Base-by-base conservation (phyloP, 2,113 vertebrate species). In the Tetraodon nigroviridis region DNA sequence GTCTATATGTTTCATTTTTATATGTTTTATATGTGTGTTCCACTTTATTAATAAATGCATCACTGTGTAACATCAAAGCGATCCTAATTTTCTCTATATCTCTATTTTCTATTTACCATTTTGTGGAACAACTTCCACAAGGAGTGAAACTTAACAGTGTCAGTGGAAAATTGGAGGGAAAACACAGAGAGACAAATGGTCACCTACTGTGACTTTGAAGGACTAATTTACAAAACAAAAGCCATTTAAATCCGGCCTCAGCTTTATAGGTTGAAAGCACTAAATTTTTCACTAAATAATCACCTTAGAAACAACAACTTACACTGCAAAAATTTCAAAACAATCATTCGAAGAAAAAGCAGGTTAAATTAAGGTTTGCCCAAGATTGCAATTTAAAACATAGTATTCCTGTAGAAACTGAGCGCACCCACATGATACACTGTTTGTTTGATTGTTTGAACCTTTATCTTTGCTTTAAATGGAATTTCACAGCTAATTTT, bases 201-300 rank as follows among this genome's bases (percentile, higher is more conserved):
- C 67, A 60, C 85, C 79, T 79, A 78, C 85, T 87, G 85, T 51
- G 63, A 7, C 85, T 78, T 84, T 85, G 79, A 85, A 79, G 75
- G 55, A 22, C 49, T 79, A 45, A 10, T 87, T 82, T 74, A 71
- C 79, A 84, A 76, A 65, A 83, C 83, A 87, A 85, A 84, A 52
- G 77, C 50, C 37, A 46, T 69, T 82, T 82, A 79, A 81, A 71
- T 54, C 64, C 46, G 5, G 44, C 73, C 69, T 65, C 52, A 47
- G 32, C 61, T 57, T 61, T 45, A 55, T 21, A 14, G 22, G 24
- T 15, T 56, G 32, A 17, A 46, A 45, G 42, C 11, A 37, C 32
- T 11, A 37, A 2, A 41, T 18, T 20, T 51, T 19, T 51, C 58
- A 14, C 17, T n/a, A n/a, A 41, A 37, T 51, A 64, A 40, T 47